phyloP scores from a whole-genome alignment of 1,140 invertebrate species.

The Penaeus indicus region DNA sequence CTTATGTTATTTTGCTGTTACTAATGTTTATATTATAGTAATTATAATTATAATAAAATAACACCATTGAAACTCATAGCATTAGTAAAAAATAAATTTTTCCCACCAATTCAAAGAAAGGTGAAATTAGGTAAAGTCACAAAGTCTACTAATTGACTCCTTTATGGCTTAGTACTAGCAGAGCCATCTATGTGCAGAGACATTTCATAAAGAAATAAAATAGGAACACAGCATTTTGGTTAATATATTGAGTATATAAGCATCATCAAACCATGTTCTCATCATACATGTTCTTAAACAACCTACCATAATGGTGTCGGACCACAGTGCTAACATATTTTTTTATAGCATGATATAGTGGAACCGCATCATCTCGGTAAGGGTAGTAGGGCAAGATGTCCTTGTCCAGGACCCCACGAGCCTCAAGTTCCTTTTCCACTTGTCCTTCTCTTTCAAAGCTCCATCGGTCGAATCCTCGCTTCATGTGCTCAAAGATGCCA shows the following conservation, averaged over 20 bases:
- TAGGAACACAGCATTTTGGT: neutral
- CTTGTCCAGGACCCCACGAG: conserved; percentile 69
- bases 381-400: conserved; percentile 72
- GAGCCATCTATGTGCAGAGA: too few relatives aligned
- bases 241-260: neutral
- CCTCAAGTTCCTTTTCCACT: conserved; percentile 68
- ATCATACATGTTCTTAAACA: too few relatives aligned
- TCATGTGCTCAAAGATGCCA: conserved; percentile 72
- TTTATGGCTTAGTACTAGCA: too few relatives aligned
- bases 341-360: conserved; percentile 70
- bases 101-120: too few relatives aligned
- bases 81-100: too few relatives aligned
- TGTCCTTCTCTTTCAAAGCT: conserved; percentile 68
- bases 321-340: conserved; percentile 72
- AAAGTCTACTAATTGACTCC: too few relatives aligned
- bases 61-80: too few relatives aligned
- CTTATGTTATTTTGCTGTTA: too few relatives aligned
- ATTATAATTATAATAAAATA: too few relatives aligned
- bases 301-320: conserved; percentile 70
- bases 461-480: conserved; percentile 68
- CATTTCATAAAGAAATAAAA: neutral
- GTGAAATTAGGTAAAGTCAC: too few relatives aligned
- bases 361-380: conserved; percentile 73
- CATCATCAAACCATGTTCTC: neutral
- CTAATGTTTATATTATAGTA: too few relatives aligned